Evolutionary conservation across 1,140 invertebrate species (phyloP), one percentile per base, ranked within the genome.

Genomic region (Sinella curviseta): DNA sequence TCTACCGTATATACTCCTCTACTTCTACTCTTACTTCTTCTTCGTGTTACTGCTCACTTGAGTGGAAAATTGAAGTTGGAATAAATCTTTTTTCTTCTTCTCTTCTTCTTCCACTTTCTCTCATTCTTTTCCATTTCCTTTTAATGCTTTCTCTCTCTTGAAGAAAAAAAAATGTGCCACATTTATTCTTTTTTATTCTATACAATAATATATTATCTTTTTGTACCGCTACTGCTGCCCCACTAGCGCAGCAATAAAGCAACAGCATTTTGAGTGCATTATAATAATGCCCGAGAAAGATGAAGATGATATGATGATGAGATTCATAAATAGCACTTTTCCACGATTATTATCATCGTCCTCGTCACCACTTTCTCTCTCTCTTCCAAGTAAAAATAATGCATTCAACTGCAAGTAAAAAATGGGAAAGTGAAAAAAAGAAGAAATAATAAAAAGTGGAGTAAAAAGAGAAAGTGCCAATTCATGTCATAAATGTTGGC

Each of bases 51-150:
- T 70, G 65, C 30, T 70, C 31, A 70, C 31, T 33, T 70, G 31
- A 70, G 65, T 70, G 65, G 65, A 70, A 70, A 70, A 70, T 70
- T 70, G 65, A 70, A 70, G 65, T 33, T 70, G 31, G 65, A 70
- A 70, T 70, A 70, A 70, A 70, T 70, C 65, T 70, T 70, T 70
- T 70, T 24, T n/a, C 8, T 20, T 20, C 39, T 12, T 48, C 20
- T 48, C 39, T 20, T 48, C 39, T 48, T 48, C 39, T 8, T 48
- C 8, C 39, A 12, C 20, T 48, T 20, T 12, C 39, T 48, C 20
- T 20, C 8, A n/a, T n/a, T n/a, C n/a, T n/a, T n/a, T 12, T 20
- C 39, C 39, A 48, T 48, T 48, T 48, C 39, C 39, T 48, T 20
- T 48, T 48, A 8, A 20, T 48, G 39, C 39, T 48, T 48, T 48